A percentile compares a stretch with the other conserved stretches of the same genome.
Conservation (phyloP, 2,113 vertebrate species). For the Hydropotes inermis region DNA sequence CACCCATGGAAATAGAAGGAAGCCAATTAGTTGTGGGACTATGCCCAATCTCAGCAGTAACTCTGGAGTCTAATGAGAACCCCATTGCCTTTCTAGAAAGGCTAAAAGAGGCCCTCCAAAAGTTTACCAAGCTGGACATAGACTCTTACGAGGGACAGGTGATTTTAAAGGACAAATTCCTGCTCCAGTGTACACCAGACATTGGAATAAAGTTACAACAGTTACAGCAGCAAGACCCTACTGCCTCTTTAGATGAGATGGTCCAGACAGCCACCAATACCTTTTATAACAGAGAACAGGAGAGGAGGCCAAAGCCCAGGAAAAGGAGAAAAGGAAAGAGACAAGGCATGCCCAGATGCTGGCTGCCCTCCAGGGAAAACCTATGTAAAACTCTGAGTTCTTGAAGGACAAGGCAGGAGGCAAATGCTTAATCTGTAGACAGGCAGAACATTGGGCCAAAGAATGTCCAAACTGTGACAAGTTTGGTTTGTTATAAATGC, state of each 20-base stretch:
- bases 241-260: background rate
- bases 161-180: background rate
- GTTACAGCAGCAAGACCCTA: background rate
- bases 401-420: background rate
- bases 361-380: background rate
- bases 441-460: accelerated
- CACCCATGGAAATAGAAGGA: background rate
- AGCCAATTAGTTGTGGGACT: background rate
- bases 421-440: background rate
- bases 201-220: background rate
- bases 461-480: background rate
- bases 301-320: background rate
- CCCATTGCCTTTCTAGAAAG: background rate
- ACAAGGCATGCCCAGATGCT: background rate
- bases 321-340: background rate
- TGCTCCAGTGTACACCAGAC: background rate
- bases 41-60: background rate
- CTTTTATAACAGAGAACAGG: background rate
- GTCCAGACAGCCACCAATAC: background rate
- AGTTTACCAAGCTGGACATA: background rate
- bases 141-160: background rate
- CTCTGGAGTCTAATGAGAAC: background rate
- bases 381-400: background rate
- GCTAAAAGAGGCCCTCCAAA: background rate
- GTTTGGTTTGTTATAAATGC: background rate